Conservation (phyloP, 2,888 invertebrate species). For the Coremacera marginata region DNA sequence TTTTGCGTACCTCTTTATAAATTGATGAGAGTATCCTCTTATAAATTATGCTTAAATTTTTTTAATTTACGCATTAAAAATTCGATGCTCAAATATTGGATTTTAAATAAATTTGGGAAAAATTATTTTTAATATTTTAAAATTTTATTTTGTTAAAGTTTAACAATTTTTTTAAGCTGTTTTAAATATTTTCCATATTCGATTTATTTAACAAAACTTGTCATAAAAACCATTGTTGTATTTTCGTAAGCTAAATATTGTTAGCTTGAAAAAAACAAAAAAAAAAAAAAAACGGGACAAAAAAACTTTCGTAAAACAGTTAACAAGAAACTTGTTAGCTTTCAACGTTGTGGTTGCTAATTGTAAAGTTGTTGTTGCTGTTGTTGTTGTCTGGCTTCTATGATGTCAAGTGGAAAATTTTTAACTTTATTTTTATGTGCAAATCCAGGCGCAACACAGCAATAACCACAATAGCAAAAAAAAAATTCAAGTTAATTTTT, state of each 20-base stretch:
- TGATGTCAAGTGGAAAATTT: constrained; percentile 59
- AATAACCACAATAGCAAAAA: constrained; percentile 21
- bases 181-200: too few species aligned
- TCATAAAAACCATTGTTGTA: background rate
- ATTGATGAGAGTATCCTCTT: too few species aligned
- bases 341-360: constrained; percentile 29
- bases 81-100: too few species aligned
- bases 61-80: too few species aligned
- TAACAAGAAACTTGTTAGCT: constrained; percentile 29
- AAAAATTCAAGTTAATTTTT: background rate
- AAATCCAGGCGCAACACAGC: constrained; percentile 45
- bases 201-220: background rate
- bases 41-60: too few species aligned
- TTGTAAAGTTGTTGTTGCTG: constrained; percentile 19
- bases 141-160: too few species aligned
- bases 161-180: too few species aligned
- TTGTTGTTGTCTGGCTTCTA: constrained; percentile 51
- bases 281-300: background rate
- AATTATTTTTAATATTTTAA: too few species aligned
- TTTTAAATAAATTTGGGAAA: too few species aligned
- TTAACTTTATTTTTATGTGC: constrained; percentile 37
- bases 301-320: constrained; percentile 2
- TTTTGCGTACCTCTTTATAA: too few species aligned
- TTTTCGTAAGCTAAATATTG: background rate
- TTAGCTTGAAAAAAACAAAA: too few species aligned